A percentile compares a stretch with the other conserved stretches of the same genome.
Conservation (phyloP, 1,140 invertebrate genomes). For the Cotesia typhae region DNA sequence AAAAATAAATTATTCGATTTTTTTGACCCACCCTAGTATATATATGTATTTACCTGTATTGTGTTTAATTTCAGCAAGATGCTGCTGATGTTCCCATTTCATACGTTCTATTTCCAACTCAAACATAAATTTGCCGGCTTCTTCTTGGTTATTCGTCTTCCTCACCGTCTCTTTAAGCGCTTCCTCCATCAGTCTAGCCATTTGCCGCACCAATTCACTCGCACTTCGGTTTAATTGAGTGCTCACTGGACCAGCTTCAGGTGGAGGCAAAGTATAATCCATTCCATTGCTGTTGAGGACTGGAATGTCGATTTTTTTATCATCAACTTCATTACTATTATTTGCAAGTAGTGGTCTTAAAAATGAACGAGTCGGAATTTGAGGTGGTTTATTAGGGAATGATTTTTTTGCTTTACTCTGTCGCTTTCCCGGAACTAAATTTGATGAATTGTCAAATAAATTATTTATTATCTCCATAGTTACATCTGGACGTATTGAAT, state of each 20-base stretch:
- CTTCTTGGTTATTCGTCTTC: slow-evolving; percentile 50
- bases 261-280: slow-evolving; percentile 53
- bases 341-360: slow-evolving; percentile 8
- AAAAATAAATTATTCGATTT: no score
- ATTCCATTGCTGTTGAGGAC: slow-evolving; percentile 38
- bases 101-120: slow-evolving; percentile 73
- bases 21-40: no score
- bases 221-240: slow-evolving; percentile 56
- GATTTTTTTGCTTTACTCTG: slow-evolving; percentile 57
- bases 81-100: slow-evolving; percentile 72
- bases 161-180: slow-evolving; percentile 55
- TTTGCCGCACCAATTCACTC: slow-evolving; percentile 53
- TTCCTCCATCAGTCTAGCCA: slow-evolving; percentile 60
- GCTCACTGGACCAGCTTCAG: slow-evolving; percentile 65
- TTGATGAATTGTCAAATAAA: background rate
- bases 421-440: slow-evolving; percentile 17
- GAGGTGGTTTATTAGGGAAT: slow-evolving; percentile 42
- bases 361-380: slow-evolving; percentile 20
- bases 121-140: slow-evolving; percentile 68
- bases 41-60: slow-evolving; percentile 63
- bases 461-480: background rate
- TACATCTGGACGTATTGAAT: slow-evolving; percentile 8
- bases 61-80: slow-evolving; percentile 72
- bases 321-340: slow-evolving; percentile 28
- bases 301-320: slow-evolving; percentile 49